Base-by-base conservation (phyloP, 2,888 invertebrate species). In the Drosophila fulvimacula region DNA sequence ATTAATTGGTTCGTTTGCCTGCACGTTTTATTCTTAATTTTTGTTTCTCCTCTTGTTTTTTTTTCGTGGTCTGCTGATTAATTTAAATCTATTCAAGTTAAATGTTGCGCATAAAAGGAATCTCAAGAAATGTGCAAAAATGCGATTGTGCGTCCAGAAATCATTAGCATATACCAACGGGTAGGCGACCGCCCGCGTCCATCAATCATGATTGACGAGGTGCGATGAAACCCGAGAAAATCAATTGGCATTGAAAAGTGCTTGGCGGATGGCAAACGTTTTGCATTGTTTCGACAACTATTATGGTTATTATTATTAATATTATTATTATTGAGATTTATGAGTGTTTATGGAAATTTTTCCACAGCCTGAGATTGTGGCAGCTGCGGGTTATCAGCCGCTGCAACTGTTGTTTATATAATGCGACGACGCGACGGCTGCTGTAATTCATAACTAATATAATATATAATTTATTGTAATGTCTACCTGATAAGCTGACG, bases 341-440 rank as follows among this genome's bases (percentile, higher is more conserved):
- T 77, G 58, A 56, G 38, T 60, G 64, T 46, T 66, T 64, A 76
- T 79, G 66, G 79, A 79, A 64, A 72, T 63, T 62, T 70, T 70
- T 63, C 62, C 61, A 42, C 30, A 34, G 55, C 46, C 60, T 59
- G 68, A 61, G 81, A 60, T 69, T 77, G 56, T 15, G 68, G 32
- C 85, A 79, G 64, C 82, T 85, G 88, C 39, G 52, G 86, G 57
- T 82, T 82, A 82, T 82, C 86, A 78, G 67, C 17, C 32, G 21
- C 17, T 56, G 49, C 46, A 49, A 13, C 32, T 21, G 32, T 27
- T 24, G 34, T 59, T 55, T 52, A 68, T 66, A 65, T 68, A 72
- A 62, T 48, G 52, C 53, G 65, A 9, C 67, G 67, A 58, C 75
- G 39, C 56, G 64, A 4, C 61, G 56, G 59, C 73, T 56, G 64